Percentiles rank a stretch among this genome's conserved stretches.
phyloP scores from a whole-genome alignment of 2,797 vertebrate genomes.

The Numenius phaeopus region DNA sequence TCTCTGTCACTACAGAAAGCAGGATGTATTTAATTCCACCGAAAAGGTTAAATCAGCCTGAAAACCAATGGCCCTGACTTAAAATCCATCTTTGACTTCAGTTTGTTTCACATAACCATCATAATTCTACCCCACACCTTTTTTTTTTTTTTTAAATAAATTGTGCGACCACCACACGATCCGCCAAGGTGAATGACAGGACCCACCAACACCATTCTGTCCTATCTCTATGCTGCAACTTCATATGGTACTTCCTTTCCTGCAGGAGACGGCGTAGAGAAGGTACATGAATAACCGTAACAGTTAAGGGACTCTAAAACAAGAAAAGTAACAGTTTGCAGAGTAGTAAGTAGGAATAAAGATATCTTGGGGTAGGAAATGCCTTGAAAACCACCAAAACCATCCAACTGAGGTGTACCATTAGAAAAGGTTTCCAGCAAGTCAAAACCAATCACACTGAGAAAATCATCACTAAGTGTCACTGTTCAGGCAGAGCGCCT shows the following conservation, averaged over 20 bases:
- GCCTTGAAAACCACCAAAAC: background rate
- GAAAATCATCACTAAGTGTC: background rate
- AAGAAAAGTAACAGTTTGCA: background rate
- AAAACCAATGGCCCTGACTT: background rate
- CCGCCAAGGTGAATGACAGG: background rate
- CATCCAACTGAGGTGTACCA: background rate
- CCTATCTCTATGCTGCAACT: background rate
- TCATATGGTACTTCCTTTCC: background rate
- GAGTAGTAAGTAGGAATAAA: background rate
- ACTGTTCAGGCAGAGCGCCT: background rate
- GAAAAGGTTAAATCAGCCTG: background rate
- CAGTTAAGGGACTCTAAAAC: background rate
- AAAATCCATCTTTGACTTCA: background rate
- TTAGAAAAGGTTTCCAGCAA: background rate
- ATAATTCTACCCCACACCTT: fast-evolving
- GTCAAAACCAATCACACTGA: background rate
- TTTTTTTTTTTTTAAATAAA: background rate
- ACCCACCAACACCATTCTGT: background rate
- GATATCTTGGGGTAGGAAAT: background rate
- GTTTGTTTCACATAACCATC: background rate
- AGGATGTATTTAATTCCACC: background rate
- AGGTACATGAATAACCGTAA: background rate
- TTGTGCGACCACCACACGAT: background rate
- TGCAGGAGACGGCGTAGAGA: background rate
- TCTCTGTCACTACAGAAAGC: background rate